Conservation (phyloP, 1,140 invertebrate species). For the Eriocheir sinensis region DNA sequence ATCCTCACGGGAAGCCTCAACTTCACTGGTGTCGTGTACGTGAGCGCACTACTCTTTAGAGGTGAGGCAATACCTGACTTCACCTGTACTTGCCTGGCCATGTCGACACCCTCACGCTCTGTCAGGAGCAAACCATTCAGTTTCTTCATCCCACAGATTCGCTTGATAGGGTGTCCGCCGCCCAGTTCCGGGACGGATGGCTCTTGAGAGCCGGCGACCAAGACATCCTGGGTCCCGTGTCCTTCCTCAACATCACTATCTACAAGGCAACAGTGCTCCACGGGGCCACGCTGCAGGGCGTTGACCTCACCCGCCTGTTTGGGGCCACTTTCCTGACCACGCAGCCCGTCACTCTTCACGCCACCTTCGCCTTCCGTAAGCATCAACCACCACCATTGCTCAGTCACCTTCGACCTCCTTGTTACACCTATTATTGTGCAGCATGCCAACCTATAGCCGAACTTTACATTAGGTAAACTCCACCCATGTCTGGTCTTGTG, state of each 20-base stretch:
- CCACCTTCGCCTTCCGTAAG: background rate
- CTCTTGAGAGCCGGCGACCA: background rate
- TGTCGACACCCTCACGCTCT: background rate
- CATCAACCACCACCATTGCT: background rate
- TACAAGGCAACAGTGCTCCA: background rate
- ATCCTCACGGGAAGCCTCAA: background rate
- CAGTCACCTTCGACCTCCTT: background rate
- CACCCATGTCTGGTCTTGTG: too few species aligned
- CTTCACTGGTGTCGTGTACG: background rate
- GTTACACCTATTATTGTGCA: background rate
- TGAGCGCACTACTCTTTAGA: background rate
- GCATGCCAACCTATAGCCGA: too few species aligned
- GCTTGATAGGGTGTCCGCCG: background rate
- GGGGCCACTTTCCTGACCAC: background rate
- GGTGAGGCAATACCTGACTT: background rate
- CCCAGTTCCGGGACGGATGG: background rate
- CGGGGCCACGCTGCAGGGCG: slow-evolving; percentile 28
- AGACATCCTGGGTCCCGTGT: background rate
- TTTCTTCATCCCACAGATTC: background rate
- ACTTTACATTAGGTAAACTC: too few species aligned
- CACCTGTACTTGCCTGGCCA: background rate
- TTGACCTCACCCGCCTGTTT: background rate
- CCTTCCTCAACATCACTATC: background rate
- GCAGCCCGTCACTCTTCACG: background rate
- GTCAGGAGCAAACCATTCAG: background rate